Percentiles rank a stretch among this genome's conserved stretches.
phyloP scores from a whole-genome alignment of 1,140 invertebrate genomes.

The Prorops nasuta region DNA sequence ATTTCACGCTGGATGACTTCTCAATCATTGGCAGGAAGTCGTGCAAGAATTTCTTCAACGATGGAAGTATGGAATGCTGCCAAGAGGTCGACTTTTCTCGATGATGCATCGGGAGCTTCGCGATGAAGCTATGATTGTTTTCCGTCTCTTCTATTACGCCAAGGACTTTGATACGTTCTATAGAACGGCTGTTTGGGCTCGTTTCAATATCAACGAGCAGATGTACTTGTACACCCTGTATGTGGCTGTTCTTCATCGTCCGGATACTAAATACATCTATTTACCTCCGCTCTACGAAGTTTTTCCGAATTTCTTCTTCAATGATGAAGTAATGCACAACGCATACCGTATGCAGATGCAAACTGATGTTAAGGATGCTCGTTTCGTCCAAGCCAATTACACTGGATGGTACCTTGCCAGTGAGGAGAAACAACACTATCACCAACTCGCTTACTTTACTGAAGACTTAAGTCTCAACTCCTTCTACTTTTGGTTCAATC shows the following conservation, averaged over 20 bases:
- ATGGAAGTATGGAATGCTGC: slow-evolving; percentile 54
- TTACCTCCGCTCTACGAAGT: slow-evolving; percentile 69
- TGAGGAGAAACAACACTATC: slow-evolving; percentile 42
- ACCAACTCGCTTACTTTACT: slow-evolving; percentile 65
- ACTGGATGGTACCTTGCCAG: slow-evolving; percentile 50
- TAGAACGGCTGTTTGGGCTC: slow-evolving; percentile 64
- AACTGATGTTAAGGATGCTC: slow-evolving; percentile 15
- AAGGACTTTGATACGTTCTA: slow-evolving; percentile 67
- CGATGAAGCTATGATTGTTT: slow-evolving; percentile 60
- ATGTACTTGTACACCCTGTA: slow-evolving; percentile 64
- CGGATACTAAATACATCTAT: slow-evolving; percentile 60
- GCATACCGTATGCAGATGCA: slow-evolving; percentile 59
- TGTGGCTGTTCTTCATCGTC: slow-evolving; percentile 61
- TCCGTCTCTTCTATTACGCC: slow-evolving; percentile 60
- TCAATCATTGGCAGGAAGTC: slow-evolving; percentile 57
- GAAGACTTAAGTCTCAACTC: slow-evolving; percentile 69
- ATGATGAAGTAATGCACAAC: slow-evolving; percentile 58
- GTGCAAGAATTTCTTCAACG: slow-evolving; percentile 56
- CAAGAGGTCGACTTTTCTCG: slow-evolving; percentile 43
- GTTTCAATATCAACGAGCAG: slow-evolving; percentile 63
- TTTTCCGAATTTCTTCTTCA: slow-evolving; percentile 64
- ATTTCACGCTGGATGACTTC: too few relatives aligned
- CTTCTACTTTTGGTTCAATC: slow-evolving; percentile 65
- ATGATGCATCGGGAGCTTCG: slow-evolving; percentile 54
- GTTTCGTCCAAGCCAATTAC: slow-evolving; percentile 53